A percentile compares a stretch with the other conserved stretches of the same genome.
These are phyloP conservation scores for Gambusia yucatana DNA, from an alignment of 2,797 vertebrate species.

Conservation along the genomic window DNA sequence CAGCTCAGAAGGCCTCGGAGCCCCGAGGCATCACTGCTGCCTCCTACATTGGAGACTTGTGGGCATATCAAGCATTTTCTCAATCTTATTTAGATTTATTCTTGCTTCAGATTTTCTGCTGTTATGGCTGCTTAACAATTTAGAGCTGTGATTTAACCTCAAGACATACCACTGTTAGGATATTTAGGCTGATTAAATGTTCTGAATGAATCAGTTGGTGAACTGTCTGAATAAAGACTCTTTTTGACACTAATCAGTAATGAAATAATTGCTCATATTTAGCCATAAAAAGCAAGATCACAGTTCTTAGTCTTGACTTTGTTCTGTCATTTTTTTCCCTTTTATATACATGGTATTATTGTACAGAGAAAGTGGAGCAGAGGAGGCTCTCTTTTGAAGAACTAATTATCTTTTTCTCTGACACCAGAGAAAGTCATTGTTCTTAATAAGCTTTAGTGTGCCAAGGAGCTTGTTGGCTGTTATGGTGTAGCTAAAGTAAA, in stretches of 20 bases:
- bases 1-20: constrained; percentile 24
- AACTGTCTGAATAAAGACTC: constrained; percentile 25
- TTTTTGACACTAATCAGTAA: constrained; percentile 37
- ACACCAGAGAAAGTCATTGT: constrained; percentile 40
- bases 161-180: constrained; percentile 16
- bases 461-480: constrained; percentile 24
- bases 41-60: constrained; percentile 29
- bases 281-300: constrained; percentile 31
- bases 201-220: constrained; percentile 1
- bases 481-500: constrained; percentile 33
- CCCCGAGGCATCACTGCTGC: constrained; percentile 27
- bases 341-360: constrained; percentile 48
- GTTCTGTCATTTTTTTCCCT: constrained; percentile 12
- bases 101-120: constrained; percentile 9
- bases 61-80: constrained; percentile 33
- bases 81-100: constrained; percentile 29
- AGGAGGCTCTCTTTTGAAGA: constrained; percentile 45
- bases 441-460: constrained; percentile 46
- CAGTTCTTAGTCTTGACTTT: constrained; percentile 26
- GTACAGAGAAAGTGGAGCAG: constrained; percentile 47
- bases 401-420: constrained; percentile 51
- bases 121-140: constrained; percentile 10
- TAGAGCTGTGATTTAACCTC: constrained; percentile 24
- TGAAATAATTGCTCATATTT: constrained; percentile 27
- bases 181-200: constrained; percentile 18